phyloP scores from a whole-genome alignment of 2,888 invertebrate genomes.

The Tipula unca region DNA sequence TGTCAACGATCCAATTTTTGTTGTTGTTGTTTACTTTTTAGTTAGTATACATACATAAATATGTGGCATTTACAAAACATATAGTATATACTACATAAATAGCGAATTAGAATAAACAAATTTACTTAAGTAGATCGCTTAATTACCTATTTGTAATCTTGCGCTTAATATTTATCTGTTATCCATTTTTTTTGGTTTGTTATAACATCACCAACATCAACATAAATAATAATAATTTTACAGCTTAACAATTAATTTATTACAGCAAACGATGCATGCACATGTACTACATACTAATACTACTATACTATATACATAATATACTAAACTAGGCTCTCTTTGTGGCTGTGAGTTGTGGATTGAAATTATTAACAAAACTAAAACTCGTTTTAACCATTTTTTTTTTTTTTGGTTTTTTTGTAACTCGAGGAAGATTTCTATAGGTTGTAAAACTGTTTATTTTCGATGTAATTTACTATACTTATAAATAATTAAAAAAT shows the following conservation, averaged over 20 bases:
- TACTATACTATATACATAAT: not conserved
- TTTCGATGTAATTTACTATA: not conserved
- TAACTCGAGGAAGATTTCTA: not conserved
- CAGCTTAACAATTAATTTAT: not conserved
- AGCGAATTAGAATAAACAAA: no score
- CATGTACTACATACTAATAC: not conserved
- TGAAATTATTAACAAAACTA: not conserved
- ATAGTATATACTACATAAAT: no score
- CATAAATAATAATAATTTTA: no score
- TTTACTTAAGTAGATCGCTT: no score
- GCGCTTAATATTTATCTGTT: no score
- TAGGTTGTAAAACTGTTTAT: not conserved
- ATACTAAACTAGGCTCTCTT: not conserved
- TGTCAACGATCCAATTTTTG: no score
- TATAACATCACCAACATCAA: no score
- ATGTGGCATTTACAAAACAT: no score
- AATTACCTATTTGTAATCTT: no score
- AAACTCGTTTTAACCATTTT: not conserved
- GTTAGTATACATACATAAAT: no score
- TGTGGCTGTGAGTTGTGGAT: not conserved
- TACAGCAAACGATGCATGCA: not conserved
- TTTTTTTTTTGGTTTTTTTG: not conserved
- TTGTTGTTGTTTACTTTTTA: no score
- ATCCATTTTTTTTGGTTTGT: no score
- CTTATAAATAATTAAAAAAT: not conserved